Conservation (phyloP, 2,113 vertebrate species). For the Lamprologus tigripictilis region DNA sequence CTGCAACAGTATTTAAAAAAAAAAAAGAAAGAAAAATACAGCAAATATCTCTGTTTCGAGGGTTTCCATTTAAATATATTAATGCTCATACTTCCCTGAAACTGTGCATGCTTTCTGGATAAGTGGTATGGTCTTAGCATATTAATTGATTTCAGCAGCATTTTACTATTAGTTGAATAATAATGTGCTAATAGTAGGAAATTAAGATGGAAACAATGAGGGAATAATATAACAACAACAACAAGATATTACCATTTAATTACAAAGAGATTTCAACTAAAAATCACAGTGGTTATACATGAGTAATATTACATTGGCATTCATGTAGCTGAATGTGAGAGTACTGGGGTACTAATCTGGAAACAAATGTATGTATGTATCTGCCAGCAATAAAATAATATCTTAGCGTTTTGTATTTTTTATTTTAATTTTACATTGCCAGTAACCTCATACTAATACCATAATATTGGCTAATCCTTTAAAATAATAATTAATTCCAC, state of each 20-base stretch:
- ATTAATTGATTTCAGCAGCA: not conserved
- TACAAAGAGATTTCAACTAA: not conserved
- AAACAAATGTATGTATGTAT: not conserved
- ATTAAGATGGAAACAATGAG: not conserved
- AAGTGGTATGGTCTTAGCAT: not conserved
- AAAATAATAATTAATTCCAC: not conserved
- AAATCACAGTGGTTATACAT: not conserved
- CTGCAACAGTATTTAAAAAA: rapidly evolving
- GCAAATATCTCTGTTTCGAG: rapidly evolving
- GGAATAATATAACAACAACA: not conserved
- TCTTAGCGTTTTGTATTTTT: not conserved
- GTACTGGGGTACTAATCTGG: not conserved
- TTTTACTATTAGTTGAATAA: not conserved
- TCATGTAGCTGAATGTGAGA: not conserved
- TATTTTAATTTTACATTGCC: not conserved
- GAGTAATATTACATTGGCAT: not conserved
- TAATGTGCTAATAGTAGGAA: not conserved
- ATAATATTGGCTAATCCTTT: not conserved
- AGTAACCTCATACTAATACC: not conserved
- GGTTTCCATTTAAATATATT: not conserved
- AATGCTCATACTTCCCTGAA: not conserved
- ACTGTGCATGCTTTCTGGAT: not conserved
- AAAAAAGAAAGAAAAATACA: not conserved
- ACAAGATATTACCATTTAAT: not conserved
- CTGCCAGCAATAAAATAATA: not conserved